Evolutionary conservation across 2,888 invertebrate genomes (phyloP), one percentile per base, ranked within the genome.

Genomic region (Rhagonycha lutea): DNA sequence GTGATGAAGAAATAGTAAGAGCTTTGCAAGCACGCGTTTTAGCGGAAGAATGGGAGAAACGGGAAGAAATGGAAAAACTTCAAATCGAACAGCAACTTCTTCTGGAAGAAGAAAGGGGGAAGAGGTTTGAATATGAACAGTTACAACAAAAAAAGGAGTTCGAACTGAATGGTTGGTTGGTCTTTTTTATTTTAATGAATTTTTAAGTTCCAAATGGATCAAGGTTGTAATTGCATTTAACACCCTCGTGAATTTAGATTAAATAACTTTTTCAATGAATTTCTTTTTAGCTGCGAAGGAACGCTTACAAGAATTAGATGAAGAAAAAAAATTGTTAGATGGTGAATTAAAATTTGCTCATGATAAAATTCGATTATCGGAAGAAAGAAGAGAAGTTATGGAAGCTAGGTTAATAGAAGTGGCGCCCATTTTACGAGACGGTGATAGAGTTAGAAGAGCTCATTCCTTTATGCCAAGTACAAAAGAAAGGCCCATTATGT

Each of bases 1-100:
- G 92, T 80, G 96, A 96, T 81, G 96, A 96, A 86, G 96, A 96
- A 90, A 94, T 95, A 77, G 93, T 93, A 0, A 88, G 93, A 82
- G 91, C 90, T 23, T 85, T 93, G 74, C 93, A 93, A 86, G 93
- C 93, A 1, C 89, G 93, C 81, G 94, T 95, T 68, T 87, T 95
- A 80, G 91, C 94, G 69, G 95, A 96, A 88, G 96, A 96, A 89
- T 95, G 95, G 94, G 94, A 95, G 82, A 93, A 92, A 84, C 88
- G 95, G 79, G 95, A 95, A 85, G 94, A 95, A 85, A 85, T 96
- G 79, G 95, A 96, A 87, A 89, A 91, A 80, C 88, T 95, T n/a
- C 95, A 95, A 86, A 91, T 91, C 83, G 94, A 95, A 86, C 95
- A 95, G 83, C 91, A 91, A 80, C 88, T 90, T 83, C 89, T 95